Evolutionary conservation across 1,140 invertebrate species (phyloP), one percentile per base, ranked within the genome.

Genomic region (Cotesia glomerata): DNA sequence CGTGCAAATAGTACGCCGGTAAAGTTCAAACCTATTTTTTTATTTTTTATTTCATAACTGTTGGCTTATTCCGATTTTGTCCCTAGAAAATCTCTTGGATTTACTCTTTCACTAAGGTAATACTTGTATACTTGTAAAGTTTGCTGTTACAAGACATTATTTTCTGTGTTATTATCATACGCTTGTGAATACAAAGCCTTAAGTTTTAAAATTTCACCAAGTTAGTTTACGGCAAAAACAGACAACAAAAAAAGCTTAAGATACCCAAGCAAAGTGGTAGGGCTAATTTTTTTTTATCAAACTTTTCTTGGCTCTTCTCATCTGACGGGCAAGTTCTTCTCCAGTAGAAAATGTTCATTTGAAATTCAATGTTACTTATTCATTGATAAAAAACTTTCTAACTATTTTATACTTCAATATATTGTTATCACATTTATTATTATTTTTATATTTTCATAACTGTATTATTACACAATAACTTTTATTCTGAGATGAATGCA

Each of bases 141-240:
- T 65, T 32, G 13, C 39, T 51, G 63, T 65, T 65, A 65, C 45
- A 65, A 16, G 34, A 63, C 14, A 34, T 63, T 63, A 39, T 13
- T 36, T 26, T 63, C 61, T 63, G 61, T 64, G 74, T 73, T 71
- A 76, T 77, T 77, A 78, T 77, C 76, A 71, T 75, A 75, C 74
- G 58, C 72, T 73, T 18, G 61, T 70, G 77, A 75, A 77, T 71
- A 78, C 74, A 77, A 77, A 78, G 71, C 45, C 68, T 71, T 54
- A 49, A 69, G 18, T 56, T 52, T 74, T 63, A 61, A 72, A 72
- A 63, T 26, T 34, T 72, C 59, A 75, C 62, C 39, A 69, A 73
- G 39, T 76, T 78, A 69, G 69, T 75, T 72, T 71, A 71, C 36
- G 14, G 45, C 69, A 74, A 70, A 68, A 71, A 69, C 39, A 32